Percentiles rank a stretch among this genome's conserved stretches.
phyloP scores from a whole-genome alignment of 2,113 vertebrate genomes.

The Syrrhaptes paradoxus region DNA sequence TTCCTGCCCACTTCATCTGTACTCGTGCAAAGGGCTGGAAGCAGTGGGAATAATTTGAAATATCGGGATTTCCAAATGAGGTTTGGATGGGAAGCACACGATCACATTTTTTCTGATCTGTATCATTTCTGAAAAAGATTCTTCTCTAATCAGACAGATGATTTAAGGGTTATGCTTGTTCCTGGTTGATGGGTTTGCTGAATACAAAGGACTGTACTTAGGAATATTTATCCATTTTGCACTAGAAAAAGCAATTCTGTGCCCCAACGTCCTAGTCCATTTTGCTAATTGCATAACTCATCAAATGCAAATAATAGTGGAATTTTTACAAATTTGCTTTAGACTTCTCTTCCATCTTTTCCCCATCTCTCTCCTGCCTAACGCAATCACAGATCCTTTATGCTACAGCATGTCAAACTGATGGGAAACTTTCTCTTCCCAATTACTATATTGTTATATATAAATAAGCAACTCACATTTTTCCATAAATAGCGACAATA shows the following conservation, averaged over 20 bases:
- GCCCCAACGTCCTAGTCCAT: accelerated
- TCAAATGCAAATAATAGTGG: background rate
- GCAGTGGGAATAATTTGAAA: background rate
- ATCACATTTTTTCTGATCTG: background rate
- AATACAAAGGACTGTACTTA: background rate
- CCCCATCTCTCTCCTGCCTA: background rate
- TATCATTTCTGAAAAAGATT: background rate
- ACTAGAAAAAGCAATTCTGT: background rate
- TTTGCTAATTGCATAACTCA: background rate
- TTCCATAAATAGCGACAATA: background rate
- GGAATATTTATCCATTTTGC: background rate
- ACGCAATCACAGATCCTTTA: background rate
- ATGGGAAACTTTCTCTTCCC: background rate
- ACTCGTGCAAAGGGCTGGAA: background rate
- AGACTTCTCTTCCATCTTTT: background rate
- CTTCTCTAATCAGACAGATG: background rate
- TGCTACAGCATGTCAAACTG: background rate
- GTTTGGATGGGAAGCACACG: background rate
- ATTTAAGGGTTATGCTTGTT: background rate
- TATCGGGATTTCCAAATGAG: accelerated
- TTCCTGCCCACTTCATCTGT: background rate
- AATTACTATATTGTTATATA: background rate
- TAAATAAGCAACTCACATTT: background rate
- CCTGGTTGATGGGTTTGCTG: background rate
- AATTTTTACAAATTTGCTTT: background rate